Conservation (phyloP, 2,888 invertebrate species). For the Amphimallon solstitiale region DNA sequence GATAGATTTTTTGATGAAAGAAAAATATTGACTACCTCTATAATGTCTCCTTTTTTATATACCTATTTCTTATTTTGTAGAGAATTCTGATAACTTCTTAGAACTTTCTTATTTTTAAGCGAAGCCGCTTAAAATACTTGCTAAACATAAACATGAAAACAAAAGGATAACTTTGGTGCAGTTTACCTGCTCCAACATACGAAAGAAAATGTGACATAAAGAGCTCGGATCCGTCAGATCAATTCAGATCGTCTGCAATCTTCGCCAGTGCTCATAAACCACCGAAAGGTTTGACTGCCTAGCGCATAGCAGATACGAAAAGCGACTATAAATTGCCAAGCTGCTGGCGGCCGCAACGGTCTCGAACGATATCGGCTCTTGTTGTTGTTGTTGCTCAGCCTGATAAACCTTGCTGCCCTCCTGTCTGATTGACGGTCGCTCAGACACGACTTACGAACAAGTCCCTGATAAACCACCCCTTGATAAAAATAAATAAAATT, state of each 20-base stretch:
- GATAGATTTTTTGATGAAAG: too few relatives aligned
- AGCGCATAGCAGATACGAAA: conserved; percentile 42
- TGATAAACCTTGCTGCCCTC: conserved; percentile 49
- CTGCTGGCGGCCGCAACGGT: conserved; percentile 25
- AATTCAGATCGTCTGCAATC: conserved; percentile 26
- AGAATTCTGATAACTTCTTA: too few relatives aligned
- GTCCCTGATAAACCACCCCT: conserved; percentile 51
- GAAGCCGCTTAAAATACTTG: background rate
- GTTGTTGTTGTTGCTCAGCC: conserved; percentile 46
- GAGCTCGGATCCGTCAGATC: conserved; percentile 5
- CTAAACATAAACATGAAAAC: background rate
- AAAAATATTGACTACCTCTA: too few relatives aligned
- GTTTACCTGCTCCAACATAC: background rate
- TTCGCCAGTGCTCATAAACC: conserved; percentile 45
- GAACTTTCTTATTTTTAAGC: too few relatives aligned
- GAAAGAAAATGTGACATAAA: conserved; percentile 5
- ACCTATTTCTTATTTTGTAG: too few relatives aligned
- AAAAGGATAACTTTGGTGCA: background rate
- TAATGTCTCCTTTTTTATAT: too few relatives aligned
- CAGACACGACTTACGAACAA: conserved; percentile 53
- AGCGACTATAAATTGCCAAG: conserved; percentile 47
- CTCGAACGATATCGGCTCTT: conserved; percentile 43
- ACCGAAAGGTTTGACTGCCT: conserved; percentile 36
- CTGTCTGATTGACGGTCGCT: conserved; percentile 53
- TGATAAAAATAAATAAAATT: conserved; percentile 54